phyloP scores from a whole-genome alignment of 2,888 invertebrate genomes.

The Aethes cnicana region DNA sequence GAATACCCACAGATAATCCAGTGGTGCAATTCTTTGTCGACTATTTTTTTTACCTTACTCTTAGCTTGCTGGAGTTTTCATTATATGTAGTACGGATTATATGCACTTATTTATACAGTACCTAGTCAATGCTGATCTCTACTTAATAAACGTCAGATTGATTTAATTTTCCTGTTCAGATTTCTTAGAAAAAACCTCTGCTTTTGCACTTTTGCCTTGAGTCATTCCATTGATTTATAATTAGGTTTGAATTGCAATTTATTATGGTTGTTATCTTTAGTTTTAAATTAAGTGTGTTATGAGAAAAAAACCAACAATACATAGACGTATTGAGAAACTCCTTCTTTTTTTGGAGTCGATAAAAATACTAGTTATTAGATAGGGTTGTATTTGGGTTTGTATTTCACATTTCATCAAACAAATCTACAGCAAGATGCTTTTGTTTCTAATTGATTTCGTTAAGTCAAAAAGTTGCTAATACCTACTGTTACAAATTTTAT shows the following conservation, averaged over 20 bases:
- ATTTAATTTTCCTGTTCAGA: slow-evolving; percentile 13
- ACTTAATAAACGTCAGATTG: not conserved
- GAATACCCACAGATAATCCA: no score
- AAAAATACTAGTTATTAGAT: no score
- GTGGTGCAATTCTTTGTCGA: no score
- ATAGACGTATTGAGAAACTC: no score
- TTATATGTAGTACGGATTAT: no score
- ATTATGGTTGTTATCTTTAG: not conserved
- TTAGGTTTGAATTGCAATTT: not conserved
- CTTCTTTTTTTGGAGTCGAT: no score
- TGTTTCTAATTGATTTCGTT: no score
- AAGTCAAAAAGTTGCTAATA: no score
- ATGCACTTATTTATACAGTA: not conserved
- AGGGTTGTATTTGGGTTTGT: not conserved
- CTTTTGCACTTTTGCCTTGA: slow-evolving; percentile 9
- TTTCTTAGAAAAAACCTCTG: slow-evolving; percentile 20
- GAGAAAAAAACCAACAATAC: no score
- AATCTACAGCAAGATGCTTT: not conserved
- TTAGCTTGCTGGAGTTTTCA: no score
- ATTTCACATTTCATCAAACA: not conserved
- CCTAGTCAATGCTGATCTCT: not conserved
- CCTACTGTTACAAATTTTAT: no score
- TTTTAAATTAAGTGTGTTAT: not conserved
- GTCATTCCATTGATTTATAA: slow-evolving; percentile 20
- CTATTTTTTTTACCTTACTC: no score